A percentile compares a stretch with the other conserved stretches of the same genome.
Conservation (phyloP, 2,113 vertebrate genomes). For the Thymallus thymallus region DNA sequence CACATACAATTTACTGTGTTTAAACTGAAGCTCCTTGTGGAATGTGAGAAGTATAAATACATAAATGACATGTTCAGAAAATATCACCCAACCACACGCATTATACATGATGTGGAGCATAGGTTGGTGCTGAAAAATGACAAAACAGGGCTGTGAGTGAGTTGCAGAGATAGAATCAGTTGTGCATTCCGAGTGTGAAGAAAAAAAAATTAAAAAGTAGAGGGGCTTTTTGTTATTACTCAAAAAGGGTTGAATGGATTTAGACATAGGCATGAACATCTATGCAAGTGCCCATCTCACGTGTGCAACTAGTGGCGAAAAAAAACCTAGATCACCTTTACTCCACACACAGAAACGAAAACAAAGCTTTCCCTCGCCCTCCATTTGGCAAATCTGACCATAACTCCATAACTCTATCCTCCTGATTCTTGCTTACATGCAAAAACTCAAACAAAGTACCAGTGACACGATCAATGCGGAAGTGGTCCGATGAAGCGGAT, state of each 20-base stretch:
- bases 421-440: too few relatives aligned
- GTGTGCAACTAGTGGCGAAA: too few relatives aligned
- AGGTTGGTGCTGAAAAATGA: conserved; percentile 4
- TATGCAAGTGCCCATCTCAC: background rate
- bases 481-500: too few relatives aligned
- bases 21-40: conserved; percentile 57
- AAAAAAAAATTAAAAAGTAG: background rate
- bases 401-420: too few relatives aligned
- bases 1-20: conserved; percentile 73
- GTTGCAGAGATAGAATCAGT: background rate
- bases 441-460: too few relatives aligned
- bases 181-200: background rate
- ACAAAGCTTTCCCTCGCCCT: too few relatives aligned
- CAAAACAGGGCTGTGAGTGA: background rate
- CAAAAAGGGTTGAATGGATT: background rate
- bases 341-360: too few relatives aligned
- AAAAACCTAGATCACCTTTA: too few relatives aligned
- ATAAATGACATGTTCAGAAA: conserved; percentile 57
- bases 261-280: background rate
- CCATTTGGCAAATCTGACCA: too few relatives aligned
- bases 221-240: background rate
- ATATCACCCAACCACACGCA: conserved; percentile 31
- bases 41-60: conserved; percentile 72
- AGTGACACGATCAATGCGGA: background rate
- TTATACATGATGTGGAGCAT: conserved; percentile 43